phyloP scores from a whole-genome alignment of 1,140 invertebrate genomes.

The Lysiphlebus fabarum region DNA sequence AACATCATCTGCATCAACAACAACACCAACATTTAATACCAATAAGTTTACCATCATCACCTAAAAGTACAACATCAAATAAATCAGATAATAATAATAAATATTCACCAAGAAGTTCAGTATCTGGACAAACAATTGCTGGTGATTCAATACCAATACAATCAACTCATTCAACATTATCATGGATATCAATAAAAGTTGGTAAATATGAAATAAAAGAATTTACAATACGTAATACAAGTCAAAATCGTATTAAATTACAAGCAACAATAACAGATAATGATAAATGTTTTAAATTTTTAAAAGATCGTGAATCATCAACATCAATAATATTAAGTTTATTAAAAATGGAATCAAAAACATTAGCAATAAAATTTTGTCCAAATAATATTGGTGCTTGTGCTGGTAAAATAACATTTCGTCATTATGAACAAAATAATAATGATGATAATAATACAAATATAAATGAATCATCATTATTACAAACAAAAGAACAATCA shows the following conservation, averaged over 20 bases:
- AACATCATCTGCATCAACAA: too few relatives aligned
- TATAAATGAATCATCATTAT: too few relatives aligned
- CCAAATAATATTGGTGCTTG: conserved; percentile 50
- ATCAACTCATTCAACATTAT: conserved; percentile 52
- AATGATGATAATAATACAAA: conserved; percentile 36
- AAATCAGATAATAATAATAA: conserved; percentile 28
- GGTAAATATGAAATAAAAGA: conserved; percentile 53
- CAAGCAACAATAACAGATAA: conserved; percentile 46
- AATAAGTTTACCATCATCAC: conserved; percentile 42
- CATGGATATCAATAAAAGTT: conserved; percentile 55
- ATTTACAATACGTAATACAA: conserved; percentile 55
- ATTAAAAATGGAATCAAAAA: conserved; percentile 53
- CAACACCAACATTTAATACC: conserved; percentile 25
- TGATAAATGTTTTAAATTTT: conserved; percentile 48
- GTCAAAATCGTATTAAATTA: conserved; percentile 52
- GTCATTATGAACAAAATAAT: conserved; percentile 44
- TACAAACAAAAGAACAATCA: too few relatives aligned
- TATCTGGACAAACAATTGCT: conserved; percentile 37
- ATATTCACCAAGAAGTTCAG: conserved; percentile 46
- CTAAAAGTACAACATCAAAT: conserved; percentile 38
- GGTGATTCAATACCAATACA: conserved; percentile 50
- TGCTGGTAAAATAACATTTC: conserved; percentile 52
- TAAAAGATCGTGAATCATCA: conserved; percentile 40
- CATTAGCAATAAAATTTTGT: conserved; percentile 48
- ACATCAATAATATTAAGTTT: conserved; percentile 37